Percentiles rank a stretch among this genome's conserved stretches.
phyloP scores from a whole-genome alignment of 1,140 invertebrate genomes.

The Drosophila paulistorum region DNA sequence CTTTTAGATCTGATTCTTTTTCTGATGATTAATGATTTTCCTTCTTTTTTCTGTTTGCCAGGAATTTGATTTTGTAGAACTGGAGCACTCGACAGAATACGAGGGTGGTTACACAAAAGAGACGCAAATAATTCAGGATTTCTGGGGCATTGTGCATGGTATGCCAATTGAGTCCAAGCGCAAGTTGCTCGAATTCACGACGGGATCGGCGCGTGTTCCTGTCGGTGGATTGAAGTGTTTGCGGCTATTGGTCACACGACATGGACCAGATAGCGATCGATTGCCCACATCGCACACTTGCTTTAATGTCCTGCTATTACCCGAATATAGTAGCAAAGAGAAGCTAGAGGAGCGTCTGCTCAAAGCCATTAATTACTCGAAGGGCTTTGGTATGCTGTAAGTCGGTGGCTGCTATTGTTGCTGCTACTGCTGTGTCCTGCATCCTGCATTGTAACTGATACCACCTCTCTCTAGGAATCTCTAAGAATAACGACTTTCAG shows the following conservation, averaged over 20 bases:
- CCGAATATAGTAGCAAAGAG: conserved; percentile 93
- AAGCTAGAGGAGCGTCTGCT: conserved; percentile 93
- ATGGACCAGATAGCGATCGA: conserved; percentile 91
- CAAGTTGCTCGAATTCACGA: conserved; percentile 96
- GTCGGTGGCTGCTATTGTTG: conserved; percentile 16
- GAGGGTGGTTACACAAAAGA: conserved; percentile 94
- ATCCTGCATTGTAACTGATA: conserved; percentile 67
- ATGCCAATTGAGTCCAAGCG: conserved; percentile 93
- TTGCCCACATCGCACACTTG: conserved; percentile 96
- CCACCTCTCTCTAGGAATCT: conserved; percentile 55
- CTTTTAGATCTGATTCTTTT: neutral
- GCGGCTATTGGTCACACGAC: conserved; percentile 91
- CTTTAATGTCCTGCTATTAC: conserved; percentile 97
- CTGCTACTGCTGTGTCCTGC: conserved; percentile 35
- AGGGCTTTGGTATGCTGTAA: conserved; percentile 94
- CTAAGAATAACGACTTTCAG: conserved; percentile 45
- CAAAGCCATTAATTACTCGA: conserved; percentile 95
- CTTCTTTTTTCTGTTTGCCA: conserved; percentile 61
- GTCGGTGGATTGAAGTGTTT: conserved; percentile 95
- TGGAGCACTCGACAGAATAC: conserved; percentile 96
- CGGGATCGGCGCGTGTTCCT: conserved; percentile 97
- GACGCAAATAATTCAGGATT: conserved; percentile 93
- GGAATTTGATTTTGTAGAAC: conserved; percentile 94
- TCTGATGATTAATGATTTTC: no score
- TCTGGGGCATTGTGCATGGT: conserved; percentile 97